These are phyloP conservation scores for Elaphurus davidianus DNA, from an alignment of 2,113 vertebrate genomes.

Conservation along the genomic window DNA sequence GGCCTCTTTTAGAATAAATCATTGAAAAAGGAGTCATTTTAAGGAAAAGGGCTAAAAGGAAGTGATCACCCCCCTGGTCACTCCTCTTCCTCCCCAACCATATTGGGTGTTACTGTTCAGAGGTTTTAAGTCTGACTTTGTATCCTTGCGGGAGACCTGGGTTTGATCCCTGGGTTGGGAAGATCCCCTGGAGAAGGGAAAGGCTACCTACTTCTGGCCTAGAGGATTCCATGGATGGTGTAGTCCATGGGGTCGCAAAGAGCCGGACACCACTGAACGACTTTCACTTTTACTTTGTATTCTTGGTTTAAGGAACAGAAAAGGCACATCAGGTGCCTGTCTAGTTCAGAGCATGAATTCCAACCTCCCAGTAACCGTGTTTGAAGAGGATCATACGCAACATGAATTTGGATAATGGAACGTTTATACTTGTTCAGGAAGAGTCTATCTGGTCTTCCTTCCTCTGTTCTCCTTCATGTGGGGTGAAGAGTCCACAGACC, in stretches of 20 bases:
- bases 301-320: background rate
- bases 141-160: background rate
- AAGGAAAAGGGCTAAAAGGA: background rate
- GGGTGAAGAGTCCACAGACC: fast-evolving
- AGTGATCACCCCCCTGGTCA: background rate
- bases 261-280: background rate
- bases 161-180: background rate
- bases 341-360: background rate
- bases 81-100: background rate
- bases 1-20: background rate
- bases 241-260: background rate
- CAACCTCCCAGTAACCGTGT: background rate
- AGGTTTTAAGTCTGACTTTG: background rate
- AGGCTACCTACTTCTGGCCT: background rate
- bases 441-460: background rate
- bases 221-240: background rate
- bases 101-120: background rate
- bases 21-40: background rate
- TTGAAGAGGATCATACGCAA: background rate
- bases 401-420: background rate
- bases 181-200: background rate
- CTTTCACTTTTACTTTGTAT: background rate
- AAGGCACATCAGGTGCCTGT: background rate
- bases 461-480: background rate
- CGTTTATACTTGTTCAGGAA: background rate